A percentile compares a stretch with the other conserved stretches of the same genome.
Conservation (phyloP, 2,888 invertebrate genomes). For the Branchellion lobata region DNA sequence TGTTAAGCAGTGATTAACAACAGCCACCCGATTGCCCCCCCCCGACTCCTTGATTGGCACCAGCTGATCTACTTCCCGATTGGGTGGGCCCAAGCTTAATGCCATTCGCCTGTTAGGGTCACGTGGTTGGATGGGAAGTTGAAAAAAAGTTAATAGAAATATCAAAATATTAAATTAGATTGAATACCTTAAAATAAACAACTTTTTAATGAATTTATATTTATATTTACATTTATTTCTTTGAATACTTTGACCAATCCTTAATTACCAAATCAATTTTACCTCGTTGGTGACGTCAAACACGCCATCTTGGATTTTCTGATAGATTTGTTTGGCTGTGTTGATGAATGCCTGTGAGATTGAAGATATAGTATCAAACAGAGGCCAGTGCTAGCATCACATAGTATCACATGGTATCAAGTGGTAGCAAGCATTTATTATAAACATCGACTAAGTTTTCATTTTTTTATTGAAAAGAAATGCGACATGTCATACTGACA, state of each 20-base stretch:
- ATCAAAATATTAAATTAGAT: too few species aligned
- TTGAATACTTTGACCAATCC: neutral
- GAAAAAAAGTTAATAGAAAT: too few species aligned
- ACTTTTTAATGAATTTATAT: too few species aligned
- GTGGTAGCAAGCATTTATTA: neutral
- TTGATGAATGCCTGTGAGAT: conserved; percentile 87
- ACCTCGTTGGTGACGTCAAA: conserved; percentile 54
- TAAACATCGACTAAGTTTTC: neutral
- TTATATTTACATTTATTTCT: too few species aligned
- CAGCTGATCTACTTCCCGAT: conserved; percentile 81
- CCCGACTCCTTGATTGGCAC: conserved; percentile 78
- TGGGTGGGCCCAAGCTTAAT: conserved; percentile 99
- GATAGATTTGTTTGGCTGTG: conserved; percentile 99
- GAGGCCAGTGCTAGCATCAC: too few species aligned
- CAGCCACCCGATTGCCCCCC: conserved; percentile 79
- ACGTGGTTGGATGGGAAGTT: too few species aligned
- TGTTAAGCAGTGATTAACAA: conserved; percentile 67
- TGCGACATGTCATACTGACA: too few species aligned
- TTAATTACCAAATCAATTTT: neutral
- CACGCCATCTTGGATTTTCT: conserved; percentile 95
- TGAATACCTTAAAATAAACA: too few species aligned
- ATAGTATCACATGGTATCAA: too few species aligned
- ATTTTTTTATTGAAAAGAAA: too few species aligned
- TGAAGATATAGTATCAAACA: too few species aligned
- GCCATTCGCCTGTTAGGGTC: conserved; percentile 85